These are phyloP conservation scores for Linepithema humile DNA, from an alignment of 1,140 invertebrate genomes.

Conservation along the genomic window DNA sequence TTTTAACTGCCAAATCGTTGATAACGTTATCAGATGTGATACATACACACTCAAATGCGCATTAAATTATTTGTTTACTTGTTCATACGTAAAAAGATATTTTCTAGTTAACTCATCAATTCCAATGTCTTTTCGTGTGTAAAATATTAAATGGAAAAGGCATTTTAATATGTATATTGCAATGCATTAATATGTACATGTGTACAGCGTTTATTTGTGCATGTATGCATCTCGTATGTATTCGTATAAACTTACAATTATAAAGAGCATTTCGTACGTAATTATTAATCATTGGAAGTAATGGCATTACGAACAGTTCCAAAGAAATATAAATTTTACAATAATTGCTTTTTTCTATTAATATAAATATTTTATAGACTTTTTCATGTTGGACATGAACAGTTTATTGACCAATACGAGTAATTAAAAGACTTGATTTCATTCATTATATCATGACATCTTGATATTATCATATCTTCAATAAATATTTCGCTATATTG, in stretches of 20 bases:
- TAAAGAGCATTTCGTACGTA: background rate
- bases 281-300: constrained; percentile 19
- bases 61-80: constrained; percentile 17
- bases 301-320: background rate
- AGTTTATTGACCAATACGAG: background rate
- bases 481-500: background rate
- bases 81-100: background rate
- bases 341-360: background rate
- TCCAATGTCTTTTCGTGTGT: background rate
- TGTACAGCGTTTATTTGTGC: background rate
- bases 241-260: background rate
- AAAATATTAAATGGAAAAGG: background rate
- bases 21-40: constrained; percentile 6
- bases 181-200: background rate
- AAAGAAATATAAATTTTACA: background rate
- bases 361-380: constrained; percentile 9
- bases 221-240: background rate
- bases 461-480: background rate
- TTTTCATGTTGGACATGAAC: background rate
- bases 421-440: background rate
- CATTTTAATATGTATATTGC: background rate
- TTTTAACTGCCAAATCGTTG: constrained; percentile 62
- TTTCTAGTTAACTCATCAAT: constrained; percentile 22
- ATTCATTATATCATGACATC: background rate
- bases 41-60: background rate